Conservation (phyloP, 2,888 invertebrate genomes). For the Pasiphila rectangulata region DNA sequence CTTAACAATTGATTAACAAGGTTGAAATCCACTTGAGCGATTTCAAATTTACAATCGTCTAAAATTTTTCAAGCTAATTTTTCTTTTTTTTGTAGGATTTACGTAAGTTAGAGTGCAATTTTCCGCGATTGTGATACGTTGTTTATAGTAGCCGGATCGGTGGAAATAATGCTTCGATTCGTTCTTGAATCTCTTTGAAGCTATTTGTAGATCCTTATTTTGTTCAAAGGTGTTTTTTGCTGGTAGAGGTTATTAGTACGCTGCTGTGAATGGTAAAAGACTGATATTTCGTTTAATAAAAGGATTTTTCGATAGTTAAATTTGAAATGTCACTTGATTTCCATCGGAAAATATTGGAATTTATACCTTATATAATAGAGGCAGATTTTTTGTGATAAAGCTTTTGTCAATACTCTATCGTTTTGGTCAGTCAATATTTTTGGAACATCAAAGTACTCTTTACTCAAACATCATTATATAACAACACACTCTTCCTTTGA, state of each 20-base stretch:
- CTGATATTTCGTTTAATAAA: slow-evolving; percentile 53
- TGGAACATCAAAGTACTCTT: too few species aligned
- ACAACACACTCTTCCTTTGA: too few species aligned
- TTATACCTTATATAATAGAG: too few species aligned
- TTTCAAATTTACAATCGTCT: neutral
- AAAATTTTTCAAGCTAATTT: neutral
- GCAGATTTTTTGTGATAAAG: too few species aligned
- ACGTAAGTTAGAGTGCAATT: slow-evolving; percentile 9
- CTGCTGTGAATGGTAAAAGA: slow-evolving; percentile 39
- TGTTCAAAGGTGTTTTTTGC: slow-evolving; percentile 63
- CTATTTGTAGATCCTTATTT: slow-evolving; percentile 67
- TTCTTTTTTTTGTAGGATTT: neutral
- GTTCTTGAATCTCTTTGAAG: slow-evolving; percentile 58
- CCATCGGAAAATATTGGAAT: too few species aligned
- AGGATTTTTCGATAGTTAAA: too few species aligned
- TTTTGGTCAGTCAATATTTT: too few species aligned
- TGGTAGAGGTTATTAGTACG: slow-evolving; percentile 65
- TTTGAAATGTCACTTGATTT: too few species aligned
- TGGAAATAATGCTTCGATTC: slow-evolving; percentile 57
- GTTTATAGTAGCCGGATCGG: slow-evolving; percentile 58
- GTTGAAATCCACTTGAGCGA: neutral
- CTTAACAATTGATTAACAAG: slow-evolving; percentile 16
- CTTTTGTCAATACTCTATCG: too few species aligned
- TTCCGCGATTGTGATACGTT: slow-evolving; percentile 19
- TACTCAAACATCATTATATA: too few species aligned